Evolutionary conservation across 2,888 invertebrate genomes (phyloP), one percentile per base, ranked within the genome.

Genomic region (Candidula unifasciata): DNA sequence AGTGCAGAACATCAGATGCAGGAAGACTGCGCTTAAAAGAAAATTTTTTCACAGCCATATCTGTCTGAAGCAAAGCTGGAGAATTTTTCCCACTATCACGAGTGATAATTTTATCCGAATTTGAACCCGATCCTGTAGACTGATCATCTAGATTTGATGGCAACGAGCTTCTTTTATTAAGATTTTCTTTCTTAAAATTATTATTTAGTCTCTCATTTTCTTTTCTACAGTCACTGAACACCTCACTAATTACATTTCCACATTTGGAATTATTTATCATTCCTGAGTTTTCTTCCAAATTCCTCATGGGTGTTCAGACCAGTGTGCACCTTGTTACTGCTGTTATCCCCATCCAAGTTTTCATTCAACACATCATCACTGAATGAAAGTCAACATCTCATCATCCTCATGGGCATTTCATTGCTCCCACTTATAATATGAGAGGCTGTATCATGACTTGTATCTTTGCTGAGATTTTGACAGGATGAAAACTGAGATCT

Each of bases 341-440:
- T 44, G 44, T 13, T 10, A 44, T 44, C 44, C 44, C 13, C 69
- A 80, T 24, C 2, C 27, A 13, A 30, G n/a, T 27, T 16, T 10
- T 44, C 24, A 76, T 24, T 54, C 21, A 69, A 35, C 0, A 44
- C 44, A 10, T 81, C 81, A 81, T 81, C 81, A 81, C 81, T 71
- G 0, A 81, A 6, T n/a, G 57, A 21, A 54, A 73, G 24, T n/a
- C 54, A 81, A 54, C 60, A 71, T 35, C 24, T 73, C 2, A 73
- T 81, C 81, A 71, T 81, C 81, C 71, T 71, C n/a, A 33, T 81
- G 13, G 81, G 33, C 35, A 81, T 71, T n/a, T 71, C 71, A 73
- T 35, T 54, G 57, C 35, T 33, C 71, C 71, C 71, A 18, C n/a
- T 66, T 33, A 24, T 64, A 6, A 27, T n/a, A 66, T 69, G 6